Evolutionary conservation across 2,113 vertebrate species (phyloP), one percentile per base, ranked within the genome.

Genomic region (Acanthisitta chloris): DNA sequence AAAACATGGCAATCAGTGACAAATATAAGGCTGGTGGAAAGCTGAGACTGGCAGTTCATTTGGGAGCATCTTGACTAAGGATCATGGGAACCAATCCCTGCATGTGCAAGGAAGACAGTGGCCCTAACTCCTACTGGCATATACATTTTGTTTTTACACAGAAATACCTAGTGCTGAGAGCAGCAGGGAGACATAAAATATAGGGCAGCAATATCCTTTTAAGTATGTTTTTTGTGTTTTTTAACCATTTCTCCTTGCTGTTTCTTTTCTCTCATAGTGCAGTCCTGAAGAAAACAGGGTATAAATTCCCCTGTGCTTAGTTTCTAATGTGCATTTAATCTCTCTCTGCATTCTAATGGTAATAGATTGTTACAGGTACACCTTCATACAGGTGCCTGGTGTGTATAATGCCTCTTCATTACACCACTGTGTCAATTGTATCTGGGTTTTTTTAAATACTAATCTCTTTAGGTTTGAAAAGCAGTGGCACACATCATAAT

Each of bases 381-480:
- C 85, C 87, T 95, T 91, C 83, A 55, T 62, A 71, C 87, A 95
- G 89, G 90, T 96, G 87, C 79, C 87, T 90, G 91, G 66, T 81
- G 85, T 55, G 59, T 85, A 38, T 78, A 93, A 95, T 65, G 84
- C 65, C 91, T 93, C 93, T 95, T 94, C 79, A 86, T 94, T 86
- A 90, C 74, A 83, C 82, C 69, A 61, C 36, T 61, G 72, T 95
- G 81, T 43, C 90, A 92, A 69, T 80, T 38, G 51, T 55, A 86
- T 82, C 84, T 84, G 43, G 4, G 65, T 49, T 33, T 85, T 82
- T 86, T 61, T 71, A 58, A 85, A 58, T 94, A 93, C 93, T 88
- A 90, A 96, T 92, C 86, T 92, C 81, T 90, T 84, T 6, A 93
- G 55, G 54, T 78, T 96, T 72, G 87, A 71, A 83, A 87, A 92